Percentiles rank a stretch among this genome's conserved stretches.
These are phyloP conservation scores for Triops longicaudatus DNA, from an alignment of 1,140 invertebrate genomes.

Conservation along the genomic window DNA sequence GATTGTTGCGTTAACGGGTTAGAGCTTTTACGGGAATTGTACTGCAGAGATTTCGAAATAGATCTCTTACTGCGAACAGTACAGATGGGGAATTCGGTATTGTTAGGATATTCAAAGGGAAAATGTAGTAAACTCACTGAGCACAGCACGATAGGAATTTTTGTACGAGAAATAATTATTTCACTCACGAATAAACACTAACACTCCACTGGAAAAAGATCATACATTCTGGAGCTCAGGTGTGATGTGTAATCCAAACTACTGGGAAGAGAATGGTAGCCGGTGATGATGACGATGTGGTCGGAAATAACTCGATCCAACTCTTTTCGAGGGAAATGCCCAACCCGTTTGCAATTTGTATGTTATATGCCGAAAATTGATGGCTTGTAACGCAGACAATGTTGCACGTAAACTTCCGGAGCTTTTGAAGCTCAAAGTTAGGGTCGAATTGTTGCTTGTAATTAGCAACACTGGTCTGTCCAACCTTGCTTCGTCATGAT, in stretches of 20 bases:
- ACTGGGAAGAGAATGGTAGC: not conserved
- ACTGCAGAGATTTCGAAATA: no score
- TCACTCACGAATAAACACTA: not conserved
- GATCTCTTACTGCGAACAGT: no score
- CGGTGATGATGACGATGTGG: not conserved
- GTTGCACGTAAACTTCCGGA: conserved; percentile 5
- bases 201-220: not conserved
- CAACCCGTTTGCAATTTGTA: conserved; percentile 10
- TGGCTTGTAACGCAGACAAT: not conserved
- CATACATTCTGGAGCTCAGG: not conserved
- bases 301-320: not conserved
- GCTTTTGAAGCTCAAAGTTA: not conserved
- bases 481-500: conserved; percentile 6
- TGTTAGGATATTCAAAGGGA: no score
- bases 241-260: not conserved
- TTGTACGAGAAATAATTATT: not conserved
- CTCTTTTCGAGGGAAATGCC: not conserved
- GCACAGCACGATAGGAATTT: no score
- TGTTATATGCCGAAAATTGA: not conserved
- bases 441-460: not conserved
- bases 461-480: not conserved
- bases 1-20: no score
- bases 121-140: no score
- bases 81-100: no score
- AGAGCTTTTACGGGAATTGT: no score